These are phyloP conservation scores for Melanerpes aurifrons DNA, from an alignment of 2,113 vertebrate species.

Conservation along the genomic window DNA sequence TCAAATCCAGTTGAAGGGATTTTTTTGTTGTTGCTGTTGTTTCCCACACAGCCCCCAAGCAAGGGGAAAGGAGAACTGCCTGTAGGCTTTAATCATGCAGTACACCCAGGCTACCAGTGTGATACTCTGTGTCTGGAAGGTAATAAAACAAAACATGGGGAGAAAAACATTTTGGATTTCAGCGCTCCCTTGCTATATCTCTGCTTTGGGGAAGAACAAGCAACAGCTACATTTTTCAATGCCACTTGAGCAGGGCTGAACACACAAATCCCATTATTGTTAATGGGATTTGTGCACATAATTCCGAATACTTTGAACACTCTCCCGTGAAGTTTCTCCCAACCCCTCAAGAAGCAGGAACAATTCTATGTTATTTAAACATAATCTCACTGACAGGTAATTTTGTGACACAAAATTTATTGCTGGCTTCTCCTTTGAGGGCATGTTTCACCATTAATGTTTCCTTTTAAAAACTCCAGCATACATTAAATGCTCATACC, in stretches of 20 bases:
- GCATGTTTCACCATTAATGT: constrained; percentile 81
- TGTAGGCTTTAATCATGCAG: neutral
- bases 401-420: constrained; percentile 84
- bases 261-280: constrained; percentile 76
- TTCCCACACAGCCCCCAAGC: neutral
- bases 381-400: constrained; percentile 82
- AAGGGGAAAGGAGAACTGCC: neutral
- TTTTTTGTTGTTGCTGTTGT: neutral
- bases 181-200: constrained; percentile 33
- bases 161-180: constrained; percentile 59
- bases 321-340: constrained; percentile 71
- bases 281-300: constrained; percentile 78
- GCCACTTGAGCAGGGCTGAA: constrained; percentile 63
- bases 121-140: neutral
- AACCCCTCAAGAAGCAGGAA: constrained; percentile 72
- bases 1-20: neutral
- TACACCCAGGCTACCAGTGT: neutral
- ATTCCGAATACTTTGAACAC: constrained; percentile 78
- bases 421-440: constrained; percentile 79
- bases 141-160: constrained; percentile 20
- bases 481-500: constrained; percentile 80
- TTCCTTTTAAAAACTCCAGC: constrained; percentile 84
- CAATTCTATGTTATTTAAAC: constrained; percentile 81
- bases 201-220: constrained; percentile 52
- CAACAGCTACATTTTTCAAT: constrained; percentile 66